A percentile compares a stretch with the other conserved stretches of the same genome.
These are phyloP conservation scores for Portunus trituberculatus DNA, from an alignment of 1,140 invertebrate species.

Conservation along the genomic window DNA sequence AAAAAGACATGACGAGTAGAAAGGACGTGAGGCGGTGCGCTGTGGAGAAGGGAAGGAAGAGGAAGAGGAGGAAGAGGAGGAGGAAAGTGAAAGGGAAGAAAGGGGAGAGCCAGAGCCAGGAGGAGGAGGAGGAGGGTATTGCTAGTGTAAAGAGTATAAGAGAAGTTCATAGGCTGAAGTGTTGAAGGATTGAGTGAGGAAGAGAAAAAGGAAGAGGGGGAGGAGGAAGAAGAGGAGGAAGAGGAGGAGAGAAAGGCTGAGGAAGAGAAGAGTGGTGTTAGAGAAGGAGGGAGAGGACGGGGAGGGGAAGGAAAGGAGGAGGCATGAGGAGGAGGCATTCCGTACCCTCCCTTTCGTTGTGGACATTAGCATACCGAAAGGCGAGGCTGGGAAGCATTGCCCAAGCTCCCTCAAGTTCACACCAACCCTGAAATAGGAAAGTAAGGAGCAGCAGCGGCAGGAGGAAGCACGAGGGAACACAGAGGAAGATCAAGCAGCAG, in stretches of 20 bases:
- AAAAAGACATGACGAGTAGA: too few relatives aligned
- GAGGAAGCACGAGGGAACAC: too few relatives aligned
- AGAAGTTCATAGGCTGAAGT: neutral
- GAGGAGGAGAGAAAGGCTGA: neutral
- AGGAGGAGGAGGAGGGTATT: conserved; percentile 9
- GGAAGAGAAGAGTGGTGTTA: neutral
- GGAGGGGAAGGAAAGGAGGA: neutral
- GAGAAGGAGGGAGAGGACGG: neutral
- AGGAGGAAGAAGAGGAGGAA: neutral
- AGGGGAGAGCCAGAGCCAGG: neutral
- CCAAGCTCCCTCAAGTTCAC: neutral
- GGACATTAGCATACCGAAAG: neutral
- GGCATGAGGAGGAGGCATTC: neutral
- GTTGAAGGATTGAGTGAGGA: neutral
- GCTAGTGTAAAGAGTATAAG: neutral
- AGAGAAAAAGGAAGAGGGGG: neutral
- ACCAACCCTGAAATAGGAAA: neutral
- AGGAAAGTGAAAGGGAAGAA: conserved; percentile 3
- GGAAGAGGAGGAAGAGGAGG: too few relatives aligned
- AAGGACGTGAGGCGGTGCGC: too few relatives aligned
- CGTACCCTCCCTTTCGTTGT: neutral
- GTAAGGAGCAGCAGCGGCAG: neutral
- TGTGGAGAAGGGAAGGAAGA: too few relatives aligned
- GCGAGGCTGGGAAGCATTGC: neutral
- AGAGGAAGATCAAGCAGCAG: too few relatives aligned